Conservation (phyloP, 1,140 invertebrate genomes). For the Battus philenor region DNA sequence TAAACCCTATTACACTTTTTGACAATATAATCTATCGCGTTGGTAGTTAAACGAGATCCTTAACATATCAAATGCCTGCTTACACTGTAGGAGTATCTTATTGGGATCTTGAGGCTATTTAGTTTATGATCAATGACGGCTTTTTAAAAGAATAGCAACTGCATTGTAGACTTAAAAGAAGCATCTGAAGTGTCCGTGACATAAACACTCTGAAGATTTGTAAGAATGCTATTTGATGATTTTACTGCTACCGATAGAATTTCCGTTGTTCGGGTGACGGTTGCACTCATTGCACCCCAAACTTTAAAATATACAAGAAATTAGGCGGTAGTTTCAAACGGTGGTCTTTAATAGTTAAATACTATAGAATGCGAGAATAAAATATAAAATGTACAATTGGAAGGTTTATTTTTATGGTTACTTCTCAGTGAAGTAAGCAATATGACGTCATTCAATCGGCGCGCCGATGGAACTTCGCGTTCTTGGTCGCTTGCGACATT, state of each 20-base stretch:
- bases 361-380: too few species aligned
- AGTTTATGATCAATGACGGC: too few species aligned
- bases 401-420: conserved; percentile 51
- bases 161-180: conserved; percentile 56
- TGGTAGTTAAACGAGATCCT: too few species aligned
- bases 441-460: conserved; percentile 57
- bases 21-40: too few species aligned
- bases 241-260: conserved; percentile 27
- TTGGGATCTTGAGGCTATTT: too few species aligned
- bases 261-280: conserved; percentile 23
- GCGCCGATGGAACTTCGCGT: conserved; percentile 36
- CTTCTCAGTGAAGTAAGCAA: conserved; percentile 43
- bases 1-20: too few species aligned
- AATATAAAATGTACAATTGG: too few species aligned
- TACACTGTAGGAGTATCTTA: too few species aligned
- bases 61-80: too few species aligned
- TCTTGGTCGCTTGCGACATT: conserved; percentile 40
- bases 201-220: conserved; percentile 51
- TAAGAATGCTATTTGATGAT: conserved; percentile 43
- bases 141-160: conserved; percentile 38
- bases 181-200: conserved; percentile 48
- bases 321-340: neutral
- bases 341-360: too few species aligned
- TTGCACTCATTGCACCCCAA: neutral
- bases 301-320: too few species aligned